These are phyloP conservation scores for Drosophila rhopaloa DNA, from an alignment of 1,140 invertebrate species.

Conservation along the genomic window DNA sequence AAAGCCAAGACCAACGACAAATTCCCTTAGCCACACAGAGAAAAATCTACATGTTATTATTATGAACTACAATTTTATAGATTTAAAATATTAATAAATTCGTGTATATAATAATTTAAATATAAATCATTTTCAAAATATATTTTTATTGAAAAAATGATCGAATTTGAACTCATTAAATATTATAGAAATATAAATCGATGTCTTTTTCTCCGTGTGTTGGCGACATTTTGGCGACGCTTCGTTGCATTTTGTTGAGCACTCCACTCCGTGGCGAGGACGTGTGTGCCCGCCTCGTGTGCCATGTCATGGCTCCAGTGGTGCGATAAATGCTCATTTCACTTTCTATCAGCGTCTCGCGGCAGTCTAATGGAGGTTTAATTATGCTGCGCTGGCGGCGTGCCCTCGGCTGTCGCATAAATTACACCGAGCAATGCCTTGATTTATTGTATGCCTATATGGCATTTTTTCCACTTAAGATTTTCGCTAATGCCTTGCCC, in stretches of 20 bases:
- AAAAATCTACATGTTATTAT: background rate
- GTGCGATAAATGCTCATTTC: slow-evolving; percentile 77
- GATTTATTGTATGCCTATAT: slow-evolving; percentile 57
- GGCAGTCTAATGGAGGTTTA: slow-evolving; percentile 75
- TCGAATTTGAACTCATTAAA: too few species aligned
- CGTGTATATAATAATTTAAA: too few species aligned
- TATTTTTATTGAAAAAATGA: too few species aligned
- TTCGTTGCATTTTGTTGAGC: slow-evolving; percentile 62
- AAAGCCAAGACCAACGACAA: slow-evolving; percentile 21
- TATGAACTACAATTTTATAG: too few species aligned
- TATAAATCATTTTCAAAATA: too few species aligned
- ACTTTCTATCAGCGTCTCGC: slow-evolving; percentile 72
- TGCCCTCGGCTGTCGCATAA: slow-evolving; percentile 72
- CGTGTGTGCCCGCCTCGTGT: slow-evolving; percentile 33
- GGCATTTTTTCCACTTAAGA: slow-evolving; percentile 17
- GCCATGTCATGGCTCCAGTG: slow-evolving; percentile 66
- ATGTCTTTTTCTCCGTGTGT: slow-evolving; percentile 11
- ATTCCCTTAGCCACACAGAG: slow-evolving; percentile 5
- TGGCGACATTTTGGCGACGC: slow-evolving; percentile 59
- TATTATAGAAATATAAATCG: too few species aligned
- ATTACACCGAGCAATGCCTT: slow-evolving; percentile 59
- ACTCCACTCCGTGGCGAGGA: slow-evolving; percentile 14
- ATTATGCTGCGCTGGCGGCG: slow-evolving; percentile 56
- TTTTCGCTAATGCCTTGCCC: slow-evolving; percentile 51
- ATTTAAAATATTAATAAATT: too few species aligned